Evolutionary conservation across 2,113 vertebrate species (phyloP).

Genomic region (Limanda limanda): DNA sequence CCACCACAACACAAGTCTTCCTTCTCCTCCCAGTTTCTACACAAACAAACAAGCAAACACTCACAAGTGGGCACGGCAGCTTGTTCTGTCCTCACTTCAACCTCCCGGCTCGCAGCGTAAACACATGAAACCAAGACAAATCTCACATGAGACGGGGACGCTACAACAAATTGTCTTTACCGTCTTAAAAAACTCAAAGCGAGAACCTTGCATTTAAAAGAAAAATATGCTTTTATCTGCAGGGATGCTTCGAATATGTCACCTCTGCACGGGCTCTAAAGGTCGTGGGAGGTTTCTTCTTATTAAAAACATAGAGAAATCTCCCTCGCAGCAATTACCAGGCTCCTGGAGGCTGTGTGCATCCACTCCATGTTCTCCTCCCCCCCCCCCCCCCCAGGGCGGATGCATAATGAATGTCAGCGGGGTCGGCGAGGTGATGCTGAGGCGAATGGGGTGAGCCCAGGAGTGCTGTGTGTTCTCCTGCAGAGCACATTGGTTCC

Average conservation of each 20-base stretch:
- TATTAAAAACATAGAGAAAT: not conserved
- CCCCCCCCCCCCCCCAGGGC: not conserved
- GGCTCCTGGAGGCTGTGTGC: not conserved
- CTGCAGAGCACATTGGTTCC: not conserved
- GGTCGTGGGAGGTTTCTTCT: not conserved
- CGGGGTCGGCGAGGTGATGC: constrained; percentile 17
- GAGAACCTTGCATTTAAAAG: too few relatives aligned
- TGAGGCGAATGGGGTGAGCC: constrained; percentile 16
- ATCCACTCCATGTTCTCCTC: constrained; percentile 2
- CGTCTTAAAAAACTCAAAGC: too few relatives aligned
- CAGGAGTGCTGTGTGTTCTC: not conserved
- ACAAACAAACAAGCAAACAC: too few relatives aligned
- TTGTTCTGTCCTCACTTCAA: not conserved
- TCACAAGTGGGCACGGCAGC: not conserved
- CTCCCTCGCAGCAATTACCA: not conserved
- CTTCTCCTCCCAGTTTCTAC: not conserved
- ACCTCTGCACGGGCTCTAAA: too few relatives aligned
- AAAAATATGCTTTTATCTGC: too few relatives aligned
- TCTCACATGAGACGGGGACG: not conserved
- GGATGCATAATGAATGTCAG: constrained; percentile 22
- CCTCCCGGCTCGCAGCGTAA: not conserved
- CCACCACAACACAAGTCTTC: not conserved
- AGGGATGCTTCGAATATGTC: too few relatives aligned
- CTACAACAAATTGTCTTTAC: not conserved
- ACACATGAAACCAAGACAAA: not conserved